A percentile compares a stretch with the other conserved stretches of the same genome.
Conservation (phyloP, 1,140 invertebrate genomes). For the Ruditapes philippinarum region DNA sequence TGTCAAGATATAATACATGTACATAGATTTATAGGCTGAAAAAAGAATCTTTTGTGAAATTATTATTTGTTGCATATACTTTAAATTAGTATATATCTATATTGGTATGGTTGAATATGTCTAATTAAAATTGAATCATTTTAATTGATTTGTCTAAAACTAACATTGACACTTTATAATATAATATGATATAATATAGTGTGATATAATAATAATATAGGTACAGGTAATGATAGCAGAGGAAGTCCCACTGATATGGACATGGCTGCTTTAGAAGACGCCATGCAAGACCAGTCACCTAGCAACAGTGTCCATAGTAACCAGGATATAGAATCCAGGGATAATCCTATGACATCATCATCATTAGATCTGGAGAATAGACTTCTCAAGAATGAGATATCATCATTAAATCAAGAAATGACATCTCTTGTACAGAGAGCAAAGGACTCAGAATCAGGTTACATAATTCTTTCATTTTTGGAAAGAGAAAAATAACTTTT, state of each 20-base stretch:
- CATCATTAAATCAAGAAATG: slow-evolving; percentile 89
- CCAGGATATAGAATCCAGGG: slow-evolving; percentile 72
- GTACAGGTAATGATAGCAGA: slow-evolving; percentile 67
- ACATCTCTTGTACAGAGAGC: slow-evolving; percentile 87
- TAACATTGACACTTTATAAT: too few relatives aligned
- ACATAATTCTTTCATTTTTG: neutral
- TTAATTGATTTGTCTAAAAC: too few relatives aligned
- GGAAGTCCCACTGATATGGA: slow-evolving; percentile 80
- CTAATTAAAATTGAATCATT: too few relatives aligned
- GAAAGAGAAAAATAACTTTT: too few relatives aligned
- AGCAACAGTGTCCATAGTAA: slow-evolving; percentile 81
- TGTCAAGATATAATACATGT: too few relatives aligned
- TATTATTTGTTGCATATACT: too few relatives aligned
- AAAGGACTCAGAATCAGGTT: slow-evolving; percentile 88
- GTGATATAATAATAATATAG: too few relatives aligned
- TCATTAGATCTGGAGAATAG: slow-evolving; percentile 86
- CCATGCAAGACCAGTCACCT: slow-evolving; percentile 81
- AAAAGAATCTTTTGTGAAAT: too few relatives aligned
- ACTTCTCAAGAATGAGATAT: slow-evolving; percentile 89
- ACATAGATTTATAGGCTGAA: too few relatives aligned
- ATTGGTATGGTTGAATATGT: too few relatives aligned
- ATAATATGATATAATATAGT: too few relatives aligned
- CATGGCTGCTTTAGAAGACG: slow-evolving; percentile 79
- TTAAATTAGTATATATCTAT: too few relatives aligned
- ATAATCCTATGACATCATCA: slow-evolving; percentile 72